Base-by-base conservation (phyloP, 2,797 vertebrate species). In the Echeneis naucrates region DNA sequence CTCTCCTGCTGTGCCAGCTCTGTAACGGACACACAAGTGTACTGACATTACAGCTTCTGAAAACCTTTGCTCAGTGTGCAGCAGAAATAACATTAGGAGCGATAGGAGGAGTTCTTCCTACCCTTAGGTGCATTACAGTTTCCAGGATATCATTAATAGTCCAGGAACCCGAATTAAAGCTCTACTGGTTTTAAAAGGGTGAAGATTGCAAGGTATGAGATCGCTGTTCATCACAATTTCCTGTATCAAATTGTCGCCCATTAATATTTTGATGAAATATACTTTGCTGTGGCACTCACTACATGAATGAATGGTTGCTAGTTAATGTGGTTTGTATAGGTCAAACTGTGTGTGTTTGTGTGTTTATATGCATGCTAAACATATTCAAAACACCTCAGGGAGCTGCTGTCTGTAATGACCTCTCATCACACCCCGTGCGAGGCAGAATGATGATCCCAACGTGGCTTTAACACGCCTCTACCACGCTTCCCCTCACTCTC, bases 341-440 rank as follows among this genome's bases (percentile, higher is more conserved):
- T 30, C 30, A 30, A 30, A 30, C 30, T 27, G 48, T 26, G 12
- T 11, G 27, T 54, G 19, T 16, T 14, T 38, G 19, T 27, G 13
- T 30, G 19, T 56, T 17, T 70, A 33, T 44, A 12, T 56, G 47
- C 53, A 61, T 64, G n/a, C n/a, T n/a, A n/a, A n/a, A n/a, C n/a
- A 69, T 52, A 58, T 82, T 73, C 61, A 45, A 38, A 53, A 58
- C 35, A 68, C 52, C 68, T 59, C 2, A 6, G 69, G 64, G 67
- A 63, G 56, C 33, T 52, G 32, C 62, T 52, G 53, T 69, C 71
- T 88, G 56, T 81, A 83, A 87, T 79, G 72, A 80, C 53, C 71
- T 82, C 72, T 87, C 75, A 81, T 84, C 84, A 82, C 88, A 85
- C 68, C 84, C 84, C 27, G 47, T 48, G 52, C 7, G 32, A 87